These are phyloP conservation scores for Cepaea hortensis DNA, from an alignment of 2,888 invertebrate species.

Conservation along the genomic window DNA sequence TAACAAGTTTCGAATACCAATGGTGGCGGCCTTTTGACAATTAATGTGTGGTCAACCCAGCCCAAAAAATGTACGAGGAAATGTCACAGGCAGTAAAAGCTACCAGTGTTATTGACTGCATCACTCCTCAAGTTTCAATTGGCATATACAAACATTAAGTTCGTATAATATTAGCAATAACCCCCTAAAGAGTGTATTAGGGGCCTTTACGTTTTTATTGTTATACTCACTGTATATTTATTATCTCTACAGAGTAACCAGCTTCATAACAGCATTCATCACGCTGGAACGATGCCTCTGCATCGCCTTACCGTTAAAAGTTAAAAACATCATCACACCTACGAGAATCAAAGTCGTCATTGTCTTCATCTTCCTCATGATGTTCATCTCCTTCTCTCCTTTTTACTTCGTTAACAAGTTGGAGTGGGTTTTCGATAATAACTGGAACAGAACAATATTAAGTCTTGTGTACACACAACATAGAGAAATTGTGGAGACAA, in stretches of 20 bases:
- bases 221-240: background rate
- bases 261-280: conserved; percentile 25
- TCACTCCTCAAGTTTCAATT: background rate
- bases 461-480: background rate
- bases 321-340: conserved; percentile 18
- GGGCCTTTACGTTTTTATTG: too few relatives aligned
- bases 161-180: too few relatives aligned
- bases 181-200: too few relatives aligned
- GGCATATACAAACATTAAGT: too few relatives aligned
- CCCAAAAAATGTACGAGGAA: too few relatives aligned
- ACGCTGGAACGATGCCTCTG: conserved; percentile 21
- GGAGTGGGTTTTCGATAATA: background rate
- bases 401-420: conserved; percentile 6
- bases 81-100: background rate
- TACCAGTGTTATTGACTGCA: background rate
- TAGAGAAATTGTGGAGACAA: background rate
- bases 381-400: conserved; percentile 9
- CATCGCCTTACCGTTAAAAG: background rate
- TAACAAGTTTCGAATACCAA: too few relatives aligned
- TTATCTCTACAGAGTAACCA: conserved; percentile 8
- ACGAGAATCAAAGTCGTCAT: conserved; percentile 1
- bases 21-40: too few relatives aligned
- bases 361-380: background rate
- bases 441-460: background rate
- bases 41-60: too few relatives aligned